phyloP scores from a whole-genome alignment of 2,888 invertebrate species.

The Callosobruchus maculatus region DNA sequence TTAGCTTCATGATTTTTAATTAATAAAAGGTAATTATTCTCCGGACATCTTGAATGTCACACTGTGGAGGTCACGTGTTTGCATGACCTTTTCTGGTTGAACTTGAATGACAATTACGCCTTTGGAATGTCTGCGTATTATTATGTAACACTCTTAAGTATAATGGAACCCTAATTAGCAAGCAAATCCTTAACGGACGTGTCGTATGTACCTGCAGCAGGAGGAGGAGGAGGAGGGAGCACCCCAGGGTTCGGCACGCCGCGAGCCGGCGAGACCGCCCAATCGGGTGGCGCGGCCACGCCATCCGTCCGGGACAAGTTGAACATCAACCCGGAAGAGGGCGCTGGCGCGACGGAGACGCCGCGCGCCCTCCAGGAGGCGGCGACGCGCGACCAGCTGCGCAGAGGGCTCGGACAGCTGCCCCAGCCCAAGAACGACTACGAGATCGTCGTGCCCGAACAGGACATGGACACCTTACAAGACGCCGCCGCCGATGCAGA shows the following conservation, averaged over 20 bases:
- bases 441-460: slow-evolving; percentile 95
- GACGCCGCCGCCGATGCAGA: slow-evolving; percentile 45
- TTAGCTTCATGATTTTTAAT: too few species aligned
- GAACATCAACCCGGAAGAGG: slow-evolving; percentile 88
- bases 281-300: slow-evolving; percentile 37
- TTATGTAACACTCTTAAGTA: too few species aligned
- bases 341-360: slow-evolving; percentile 61
- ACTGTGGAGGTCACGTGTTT: too few species aligned
- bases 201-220: too few species aligned
- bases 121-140: too few species aligned
- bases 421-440: slow-evolving; percentile 96
- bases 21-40: too few species aligned
- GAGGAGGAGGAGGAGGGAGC: slow-evolving; percentile 35
- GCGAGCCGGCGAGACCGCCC: slow-evolving; percentile 48
- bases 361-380: slow-evolving; percentile 61
- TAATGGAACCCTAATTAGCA: too few species aligned
- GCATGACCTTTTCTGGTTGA: too few species aligned
- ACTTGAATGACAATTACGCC: too few species aligned
- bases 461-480: slow-evolving; percentile 55
- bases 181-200: too few species aligned
- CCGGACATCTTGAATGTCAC: too few species aligned
- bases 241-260: slow-evolving; percentile 61
- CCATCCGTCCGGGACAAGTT: slow-evolving; percentile 89
- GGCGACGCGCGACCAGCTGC: slow-evolving; percentile 69
- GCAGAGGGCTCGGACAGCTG: slow-evolving; percentile 72